A percentile compares a stretch with the other conserved stretches of the same genome.
Evolutionary conservation across 2,113 vertebrate genomes (phyloP).

Genomic region (Misgurnus mizolepis): DNA sequence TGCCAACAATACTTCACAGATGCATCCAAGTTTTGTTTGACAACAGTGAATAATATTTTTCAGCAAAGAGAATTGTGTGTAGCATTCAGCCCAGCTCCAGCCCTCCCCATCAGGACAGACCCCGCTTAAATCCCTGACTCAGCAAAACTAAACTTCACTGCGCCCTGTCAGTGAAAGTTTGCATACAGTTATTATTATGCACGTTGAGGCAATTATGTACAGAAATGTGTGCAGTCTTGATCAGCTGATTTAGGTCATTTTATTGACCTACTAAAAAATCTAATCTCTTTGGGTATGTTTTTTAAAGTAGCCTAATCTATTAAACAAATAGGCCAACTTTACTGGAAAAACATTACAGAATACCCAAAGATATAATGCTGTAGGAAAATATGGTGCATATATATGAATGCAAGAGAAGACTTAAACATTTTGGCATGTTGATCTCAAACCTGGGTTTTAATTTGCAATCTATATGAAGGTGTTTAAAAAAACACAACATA

Average conservation of each 20-base stretch:
- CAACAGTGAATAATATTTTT: constrained; percentile 3
- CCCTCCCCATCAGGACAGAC: neutral
- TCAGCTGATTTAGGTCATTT: neutral
- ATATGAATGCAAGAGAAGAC: too few species aligned
- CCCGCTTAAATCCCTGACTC: constrained; percentile 4
- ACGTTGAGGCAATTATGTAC: neutral
- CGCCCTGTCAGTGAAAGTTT: neutral
- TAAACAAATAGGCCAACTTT: too few species aligned
- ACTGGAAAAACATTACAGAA: too few species aligned
- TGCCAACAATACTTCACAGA: neutral
- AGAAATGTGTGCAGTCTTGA: neutral
- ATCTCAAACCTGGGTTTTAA: neutral
- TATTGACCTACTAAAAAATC: neutral
- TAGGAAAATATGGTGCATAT: too few species aligned
- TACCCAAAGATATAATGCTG: too few species aligned
- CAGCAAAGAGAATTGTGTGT: neutral
- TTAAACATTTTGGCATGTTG: neutral
- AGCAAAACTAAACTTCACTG: neutral
- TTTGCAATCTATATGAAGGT: neutral
- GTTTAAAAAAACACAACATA: neutral
- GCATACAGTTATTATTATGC: neutral
- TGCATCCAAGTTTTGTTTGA: neutral
- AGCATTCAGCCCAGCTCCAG: constrained; percentile 17
- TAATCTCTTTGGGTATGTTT: too few species aligned
- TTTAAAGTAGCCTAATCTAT: too few species aligned